These are phyloP conservation scores for Doryteuthis pealeii DNA, from an alignment of 1,140 invertebrate genomes.

Conservation along the genomic window DNA sequence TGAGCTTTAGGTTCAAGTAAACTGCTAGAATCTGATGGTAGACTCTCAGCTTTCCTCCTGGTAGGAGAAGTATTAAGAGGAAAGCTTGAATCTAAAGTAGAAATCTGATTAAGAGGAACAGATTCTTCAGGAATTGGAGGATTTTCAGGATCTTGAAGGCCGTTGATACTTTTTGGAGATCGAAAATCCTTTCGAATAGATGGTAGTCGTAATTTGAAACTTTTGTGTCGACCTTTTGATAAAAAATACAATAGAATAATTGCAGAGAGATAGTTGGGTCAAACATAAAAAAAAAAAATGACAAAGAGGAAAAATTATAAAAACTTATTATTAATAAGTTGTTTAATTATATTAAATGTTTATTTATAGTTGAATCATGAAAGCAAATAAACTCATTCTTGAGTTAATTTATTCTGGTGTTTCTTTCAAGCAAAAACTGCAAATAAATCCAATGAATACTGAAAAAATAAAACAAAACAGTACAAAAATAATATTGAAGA, in stretches of 20 bases:
- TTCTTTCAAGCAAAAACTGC: too few species aligned
- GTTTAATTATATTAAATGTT: too few species aligned
- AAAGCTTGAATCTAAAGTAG: constrained; percentile 17
- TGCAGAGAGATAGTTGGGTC: not conserved
- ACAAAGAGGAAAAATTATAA: not conserved
- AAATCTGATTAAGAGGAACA: constrained; percentile 46
- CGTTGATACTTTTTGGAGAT: constrained; percentile 29
- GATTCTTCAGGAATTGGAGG: constrained; percentile 45
- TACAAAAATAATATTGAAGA: too few species aligned
- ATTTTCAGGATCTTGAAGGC: constrained; percentile 42
- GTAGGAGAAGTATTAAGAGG: constrained; percentile 20
- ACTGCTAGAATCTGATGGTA: constrained; percentile 15
- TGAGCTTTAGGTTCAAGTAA: constrained; percentile 14
- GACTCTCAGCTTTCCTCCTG: constrained; percentile 6
- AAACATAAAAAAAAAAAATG: constrained; percentile 9
- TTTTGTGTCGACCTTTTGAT: constrained; percentile 52
- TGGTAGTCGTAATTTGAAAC: constrained; percentile 55
- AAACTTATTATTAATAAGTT: too few species aligned
- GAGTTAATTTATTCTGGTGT: too few species aligned
- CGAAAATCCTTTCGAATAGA: constrained; percentile 52
- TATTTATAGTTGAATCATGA: too few species aligned
- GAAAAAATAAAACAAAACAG: too few species aligned
- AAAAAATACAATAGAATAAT: constrained; percentile 10
- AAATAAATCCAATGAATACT: too few species aligned
- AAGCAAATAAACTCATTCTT: too few species aligned